These are phyloP conservation scores for Magallana gigas DNA, from an alignment of 1,140 invertebrate species.

Conservation along the genomic window DNA sequence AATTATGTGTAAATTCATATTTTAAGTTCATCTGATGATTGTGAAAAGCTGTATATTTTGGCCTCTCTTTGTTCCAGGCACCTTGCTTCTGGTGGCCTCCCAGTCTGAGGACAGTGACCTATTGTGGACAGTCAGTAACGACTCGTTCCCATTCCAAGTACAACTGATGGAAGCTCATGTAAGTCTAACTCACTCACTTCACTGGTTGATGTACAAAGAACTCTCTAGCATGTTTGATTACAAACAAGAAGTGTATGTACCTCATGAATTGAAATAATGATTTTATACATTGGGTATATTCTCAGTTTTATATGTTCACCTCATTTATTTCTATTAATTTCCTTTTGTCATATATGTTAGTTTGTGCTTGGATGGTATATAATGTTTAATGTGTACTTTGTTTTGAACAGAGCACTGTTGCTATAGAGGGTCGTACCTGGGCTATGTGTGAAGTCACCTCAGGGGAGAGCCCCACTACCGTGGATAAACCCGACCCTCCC, in stretches of 20 bases:
- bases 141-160: constrained; percentile 80
- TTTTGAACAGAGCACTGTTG: constrained; percentile 84
- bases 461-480: constrained; percentile 30
- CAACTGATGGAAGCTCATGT: constrained; percentile 82
- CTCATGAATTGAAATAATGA: too few relatives aligned
- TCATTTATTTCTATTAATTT: too few relatives aligned
- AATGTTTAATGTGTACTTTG: neutral
- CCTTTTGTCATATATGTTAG: too few relatives aligned
- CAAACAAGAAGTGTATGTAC: too few relatives aligned
- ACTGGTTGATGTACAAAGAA: neutral
- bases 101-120: constrained; percentile 80
- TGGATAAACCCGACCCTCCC: constrained; percentile 81
- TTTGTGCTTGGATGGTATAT: too few relatives aligned
- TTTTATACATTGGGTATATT: too few relatives aligned
- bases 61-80: constrained; percentile 39
- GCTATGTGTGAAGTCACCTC: constrained; percentile 85
- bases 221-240: too few relatives aligned
- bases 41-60: too few relatives aligned
- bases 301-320: neutral
- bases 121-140: constrained; percentile 80
- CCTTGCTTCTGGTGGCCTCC: constrained; percentile 78
- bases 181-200: constrained; percentile 41
- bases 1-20: too few relatives aligned
- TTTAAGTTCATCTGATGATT: too few relatives aligned
- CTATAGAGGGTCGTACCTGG: constrained; percentile 91